These are phyloP conservation scores for Alectoris magna DNA, from an alignment of 2,797 vertebrate species.

Conservation along the genomic window DNA sequence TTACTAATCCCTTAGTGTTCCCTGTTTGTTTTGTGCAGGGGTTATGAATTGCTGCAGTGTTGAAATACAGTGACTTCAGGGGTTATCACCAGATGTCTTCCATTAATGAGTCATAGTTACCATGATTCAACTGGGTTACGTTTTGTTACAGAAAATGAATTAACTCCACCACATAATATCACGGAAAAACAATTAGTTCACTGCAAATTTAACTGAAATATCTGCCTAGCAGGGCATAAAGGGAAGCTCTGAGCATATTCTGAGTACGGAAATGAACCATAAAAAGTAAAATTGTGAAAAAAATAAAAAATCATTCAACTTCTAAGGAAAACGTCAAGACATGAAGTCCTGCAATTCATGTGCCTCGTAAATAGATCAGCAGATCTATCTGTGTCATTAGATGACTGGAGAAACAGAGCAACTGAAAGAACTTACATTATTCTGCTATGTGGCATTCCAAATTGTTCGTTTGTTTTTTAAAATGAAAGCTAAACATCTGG, in stretches of 20 bases:
- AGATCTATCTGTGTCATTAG: neutral
- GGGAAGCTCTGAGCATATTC: neutral
- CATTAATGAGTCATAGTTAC: conserved; percentile 52
- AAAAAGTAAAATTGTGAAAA: neutral
- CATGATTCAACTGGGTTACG: neutral
- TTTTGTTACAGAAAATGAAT: conserved; percentile 23
- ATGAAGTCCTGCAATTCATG: neutral
- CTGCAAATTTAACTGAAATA: conserved; percentile 18
- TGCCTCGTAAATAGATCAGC: conserved; percentile 32
- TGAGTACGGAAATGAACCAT: neutral
- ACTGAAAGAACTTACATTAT: neutral
- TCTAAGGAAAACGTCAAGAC: neutral
- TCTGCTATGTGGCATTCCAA: neutral
- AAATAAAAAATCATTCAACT: neutral
- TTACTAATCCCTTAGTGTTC: conserved; percentile 9
- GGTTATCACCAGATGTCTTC: conserved; percentile 59
- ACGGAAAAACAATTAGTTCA: neutral
- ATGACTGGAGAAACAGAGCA: neutral
- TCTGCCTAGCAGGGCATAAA: neutral
- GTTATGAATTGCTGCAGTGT: conserved; percentile 3
- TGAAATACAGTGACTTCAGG: conserved; percentile 53
- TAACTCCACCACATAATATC: neutral
- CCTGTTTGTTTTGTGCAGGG: neutral
- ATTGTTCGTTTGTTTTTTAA: neutral
- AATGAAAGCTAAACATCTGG: neutral